Evolutionary conservation across 2,888 invertebrate genomes (phyloP), one percentile per base, ranked within the genome.

Genomic region (Junonia oenone): DNA sequence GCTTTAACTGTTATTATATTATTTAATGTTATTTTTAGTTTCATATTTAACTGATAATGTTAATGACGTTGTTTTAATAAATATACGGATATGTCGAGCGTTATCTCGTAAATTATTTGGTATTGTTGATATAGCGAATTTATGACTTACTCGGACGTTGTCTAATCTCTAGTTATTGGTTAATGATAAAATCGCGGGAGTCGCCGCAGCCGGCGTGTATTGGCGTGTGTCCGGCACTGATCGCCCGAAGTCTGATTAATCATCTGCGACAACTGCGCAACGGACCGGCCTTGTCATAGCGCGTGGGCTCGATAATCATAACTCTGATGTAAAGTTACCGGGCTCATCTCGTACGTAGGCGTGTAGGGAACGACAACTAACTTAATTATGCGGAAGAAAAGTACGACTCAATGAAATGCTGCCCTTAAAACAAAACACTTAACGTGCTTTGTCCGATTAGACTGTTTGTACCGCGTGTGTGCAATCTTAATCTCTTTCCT

Each of bases 241-340:
- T 81, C 73, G 72, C 64, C 72, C 73, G 71, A 71, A 76, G 74
- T 64, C 73, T 71, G 81, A 86, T 88, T 87, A 88, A 88, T 90
- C 89, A 88, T 86, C 78, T 65, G 68, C 67, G 75, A 76, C 83
- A 83, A 88, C 83, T 90, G 83, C 90, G 90, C 85, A 89, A 79
- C 75, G 72, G 58, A 64, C 67, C 72, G 86, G 70, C 87, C 87
- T 89, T 87, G 87, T 63, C 60, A 61, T 35, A 58, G 72, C 75
- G 88, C 85, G 90, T 90, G 87, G 90, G 90, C 66, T 68, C 64
- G 60, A 71, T 68, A 73, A 78, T 84, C 83, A 86, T 82, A 84
- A 83, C 75, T 72, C 68, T 67, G 64, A 66, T 66, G 64, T 64
- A 65, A 66, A 67, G 55, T 60, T 57, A 55, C 56, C 59, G 76